These are phyloP conservation scores for Naso thynnoides DNA, from an alignment of 2,797 vertebrate species.

Conservation along the genomic window DNA sequence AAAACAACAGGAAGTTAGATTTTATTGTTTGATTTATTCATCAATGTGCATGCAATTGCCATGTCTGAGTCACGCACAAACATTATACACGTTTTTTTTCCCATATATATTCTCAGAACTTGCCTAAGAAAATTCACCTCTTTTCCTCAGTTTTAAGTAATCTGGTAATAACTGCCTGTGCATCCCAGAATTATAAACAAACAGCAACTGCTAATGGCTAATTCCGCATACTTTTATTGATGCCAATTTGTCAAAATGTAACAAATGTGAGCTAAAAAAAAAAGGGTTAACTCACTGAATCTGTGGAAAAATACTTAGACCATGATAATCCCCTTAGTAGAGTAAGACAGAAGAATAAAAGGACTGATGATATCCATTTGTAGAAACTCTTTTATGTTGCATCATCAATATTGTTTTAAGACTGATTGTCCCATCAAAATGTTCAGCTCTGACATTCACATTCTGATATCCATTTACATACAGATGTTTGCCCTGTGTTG, in stretches of 20 bases:
- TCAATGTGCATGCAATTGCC: neutral
- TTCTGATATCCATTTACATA: slow-evolving; percentile 4
- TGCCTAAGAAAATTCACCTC: neutral
- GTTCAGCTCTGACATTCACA: no score
- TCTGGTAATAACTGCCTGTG: neutral
- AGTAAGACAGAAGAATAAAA: neutral
- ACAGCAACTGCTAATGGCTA: neutral
- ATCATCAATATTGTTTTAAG: neutral
- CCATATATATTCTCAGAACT: no score
- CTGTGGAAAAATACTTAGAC: neutral
- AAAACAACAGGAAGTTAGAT: neutral
- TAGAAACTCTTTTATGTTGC: slow-evolving; percentile 3
- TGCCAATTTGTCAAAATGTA: neutral
- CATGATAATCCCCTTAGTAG: neutral
- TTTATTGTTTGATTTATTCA: neutral
- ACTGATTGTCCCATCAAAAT: no score
- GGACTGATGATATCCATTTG: neutral
- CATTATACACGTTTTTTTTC: neutral
- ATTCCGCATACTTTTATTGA: neutral
- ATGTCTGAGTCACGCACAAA: neutral
- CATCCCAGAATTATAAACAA: neutral
- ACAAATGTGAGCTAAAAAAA: neutral
- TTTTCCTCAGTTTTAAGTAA: neutral
- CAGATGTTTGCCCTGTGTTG: slow-evolving; percentile 11
- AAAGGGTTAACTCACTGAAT: neutral